Evolutionary conservation across 2,797 vertebrate species (phyloP), one percentile per base, ranked within the genome.

Genomic region (Botia kubotai): DNA sequence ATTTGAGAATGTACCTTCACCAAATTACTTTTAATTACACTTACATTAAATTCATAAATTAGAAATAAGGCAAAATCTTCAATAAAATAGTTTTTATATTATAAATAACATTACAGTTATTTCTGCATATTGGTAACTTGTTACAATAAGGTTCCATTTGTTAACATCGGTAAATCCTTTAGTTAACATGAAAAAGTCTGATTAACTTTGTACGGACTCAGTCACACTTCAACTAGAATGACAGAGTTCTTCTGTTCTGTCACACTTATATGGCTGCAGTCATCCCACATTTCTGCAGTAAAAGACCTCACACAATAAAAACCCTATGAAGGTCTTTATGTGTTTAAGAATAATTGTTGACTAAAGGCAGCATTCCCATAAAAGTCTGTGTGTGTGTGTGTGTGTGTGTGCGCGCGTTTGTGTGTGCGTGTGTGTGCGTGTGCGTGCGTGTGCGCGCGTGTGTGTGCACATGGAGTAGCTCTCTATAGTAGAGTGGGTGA

Each of bases 291-390:
- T 36, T 33, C 62, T 65, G 6, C 58, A 62, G 23, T 26, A 7
- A 17, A 36, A 33, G 26, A 17, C 62, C 21, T 26, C 23, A 23
- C 29, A 6, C 33, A 65, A 65, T 14, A 36, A 43, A 65, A 33
- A 33, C 62, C 26, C 14, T 36, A 36, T 65, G 10, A 65, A 65
- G 62, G 29, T 65, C 29, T 65, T 65, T 7, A 65, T 65, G 29
- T 65, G 29, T 65, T 29, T 13, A 65, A 65, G 29, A 65, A 65
- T 65, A 65, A n/a, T 29, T 65, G 29, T 65, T 2, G 7, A 65
- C 62, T 65, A 33, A 13, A 36, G 58, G 23, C 58, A 33, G 62
- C 14, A 7, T 33, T 65, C 29, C 6, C 62, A 65, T 33, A 36
- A 17, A 36, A 65, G 14, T 36, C 29, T 65, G 26, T 65, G 29